These are phyloP conservation scores for Pherbina coryleti DNA, from an alignment of 2,888 invertebrate species.

Conservation along the genomic window DNA sequence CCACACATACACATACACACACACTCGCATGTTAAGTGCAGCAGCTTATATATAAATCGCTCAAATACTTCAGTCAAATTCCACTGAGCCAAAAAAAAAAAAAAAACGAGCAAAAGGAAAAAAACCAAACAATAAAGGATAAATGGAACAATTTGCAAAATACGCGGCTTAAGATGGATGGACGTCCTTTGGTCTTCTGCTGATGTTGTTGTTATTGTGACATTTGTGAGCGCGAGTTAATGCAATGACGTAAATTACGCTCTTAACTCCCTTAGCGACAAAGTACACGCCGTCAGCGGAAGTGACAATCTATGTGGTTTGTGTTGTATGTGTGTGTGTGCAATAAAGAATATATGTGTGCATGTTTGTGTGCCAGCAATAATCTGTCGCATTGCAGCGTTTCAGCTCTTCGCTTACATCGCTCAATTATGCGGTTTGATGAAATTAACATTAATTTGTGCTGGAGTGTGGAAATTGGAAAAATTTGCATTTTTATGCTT, in stretches of 20 bases:
- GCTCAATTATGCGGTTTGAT: background rate
- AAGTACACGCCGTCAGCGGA: background rate
- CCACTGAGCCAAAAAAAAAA: no score
- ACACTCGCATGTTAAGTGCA: no score
- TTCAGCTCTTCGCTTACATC: background rate
- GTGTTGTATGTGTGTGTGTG: no score
- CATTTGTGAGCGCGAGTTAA: background rate
- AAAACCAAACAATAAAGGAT: no score
- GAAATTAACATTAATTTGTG: background rate
- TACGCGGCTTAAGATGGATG: background rate
- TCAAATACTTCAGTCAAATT: no score
- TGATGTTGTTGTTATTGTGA: background rate
- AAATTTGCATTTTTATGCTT: no score
- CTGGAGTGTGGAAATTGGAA: background rate
- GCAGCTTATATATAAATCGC: no score
- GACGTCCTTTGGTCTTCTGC: background rate
- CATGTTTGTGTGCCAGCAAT: background rate
- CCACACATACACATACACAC: no score
- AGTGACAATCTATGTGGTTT: no score
- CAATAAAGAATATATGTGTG: background rate
- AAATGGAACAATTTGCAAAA: background rate
- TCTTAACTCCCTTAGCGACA: background rate
- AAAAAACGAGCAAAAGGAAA: no score
- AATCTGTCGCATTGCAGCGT: no score
- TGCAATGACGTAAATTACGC: background rate